Conservation (phyloP, 2,888 invertebrate genomes). For the Salpingus planirostris region DNA sequence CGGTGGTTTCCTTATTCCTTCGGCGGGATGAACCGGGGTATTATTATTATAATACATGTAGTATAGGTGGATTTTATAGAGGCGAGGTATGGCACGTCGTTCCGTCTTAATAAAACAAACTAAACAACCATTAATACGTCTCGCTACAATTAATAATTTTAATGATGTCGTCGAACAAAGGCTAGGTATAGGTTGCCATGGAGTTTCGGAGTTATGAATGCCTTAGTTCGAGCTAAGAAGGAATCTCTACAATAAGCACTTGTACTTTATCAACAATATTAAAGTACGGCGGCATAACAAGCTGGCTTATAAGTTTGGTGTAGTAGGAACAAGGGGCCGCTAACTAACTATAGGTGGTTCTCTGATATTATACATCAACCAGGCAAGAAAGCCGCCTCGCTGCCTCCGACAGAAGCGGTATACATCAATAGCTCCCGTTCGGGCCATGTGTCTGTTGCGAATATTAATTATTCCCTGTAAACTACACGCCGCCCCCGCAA, state of each 20-base stretch:
- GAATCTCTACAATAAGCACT: constrained; percentile 21
- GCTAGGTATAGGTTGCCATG: constrained; percentile 15
- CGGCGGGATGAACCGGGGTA: too few species aligned
- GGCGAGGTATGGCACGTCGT: neutral
- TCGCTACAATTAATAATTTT: constrained; percentile 18
- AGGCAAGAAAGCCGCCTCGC: constrained; percentile 13
- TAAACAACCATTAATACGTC: constrained; percentile 14
- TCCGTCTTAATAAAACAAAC: neutral
- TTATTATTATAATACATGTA: too few species aligned
- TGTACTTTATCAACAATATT: constrained; percentile 29
- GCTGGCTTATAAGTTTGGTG: constrained; percentile 20
- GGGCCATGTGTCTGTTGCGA: constrained; percentile 21
- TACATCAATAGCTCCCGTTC: constrained; percentile 25
- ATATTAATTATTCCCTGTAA: constrained; percentile 25
- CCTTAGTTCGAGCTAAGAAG: constrained; percentile 14
- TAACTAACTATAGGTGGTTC: constrained; percentile 18
- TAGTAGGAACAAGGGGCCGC: constrained; percentile 19
- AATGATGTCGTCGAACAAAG: constrained; percentile 15
- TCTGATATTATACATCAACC: constrained; percentile 17
- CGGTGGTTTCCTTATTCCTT: too few species aligned
- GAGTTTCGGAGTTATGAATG: constrained; percentile 12
- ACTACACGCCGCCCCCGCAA: constrained; percentile 17
- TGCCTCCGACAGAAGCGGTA: constrained; percentile 22
- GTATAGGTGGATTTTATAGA: too few species aligned
- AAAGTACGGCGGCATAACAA: constrained; percentile 26